Conservation (phyloP, 2,888 invertebrate species). For the Lepetodrilus schrolli region DNA sequence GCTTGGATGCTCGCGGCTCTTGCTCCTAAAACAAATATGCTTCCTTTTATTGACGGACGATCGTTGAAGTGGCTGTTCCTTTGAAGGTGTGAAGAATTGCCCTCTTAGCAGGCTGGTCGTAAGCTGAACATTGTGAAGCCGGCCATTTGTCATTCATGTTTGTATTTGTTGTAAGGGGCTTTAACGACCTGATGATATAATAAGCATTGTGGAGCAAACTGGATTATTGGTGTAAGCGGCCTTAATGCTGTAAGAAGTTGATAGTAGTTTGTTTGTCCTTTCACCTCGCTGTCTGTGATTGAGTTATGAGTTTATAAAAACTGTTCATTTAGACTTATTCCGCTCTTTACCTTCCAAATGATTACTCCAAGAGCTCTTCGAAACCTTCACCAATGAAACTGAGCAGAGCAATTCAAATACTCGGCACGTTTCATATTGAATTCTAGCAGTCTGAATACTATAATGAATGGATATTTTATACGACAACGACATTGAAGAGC, state of each 20-base stretch:
- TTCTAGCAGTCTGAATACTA: neutral
- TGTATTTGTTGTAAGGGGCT: constrained; percentile 19
- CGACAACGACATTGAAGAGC: neutral
- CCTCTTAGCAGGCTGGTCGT: constrained; percentile 13
- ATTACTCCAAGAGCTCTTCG: too few relatives aligned
- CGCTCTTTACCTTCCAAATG: too few relatives aligned
- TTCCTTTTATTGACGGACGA: neutral
- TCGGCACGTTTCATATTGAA: too few relatives aligned
- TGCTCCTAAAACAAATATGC: constrained; percentile 16
- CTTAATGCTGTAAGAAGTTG: neutral
- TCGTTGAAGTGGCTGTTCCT: neutral
- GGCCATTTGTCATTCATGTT: constrained; percentile 14
- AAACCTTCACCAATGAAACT: too few relatives aligned
- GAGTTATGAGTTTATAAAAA: neutral
- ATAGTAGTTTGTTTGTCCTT: neutral
- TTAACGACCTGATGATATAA: constrained; percentile 21
- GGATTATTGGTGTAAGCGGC: neutral
- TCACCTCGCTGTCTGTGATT: neutral
- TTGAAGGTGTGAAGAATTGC: constrained; percentile 21
- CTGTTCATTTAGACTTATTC: neutral
- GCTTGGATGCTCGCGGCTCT: neutral
- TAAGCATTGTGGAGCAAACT: neutral
- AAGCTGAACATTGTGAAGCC: neutral
- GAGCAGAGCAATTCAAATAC: too few relatives aligned
- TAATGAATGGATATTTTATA: neutral